Evolutionary conservation across 1,140 invertebrate genomes (phyloP).

Genomic region (Venturia canescens): DNA sequence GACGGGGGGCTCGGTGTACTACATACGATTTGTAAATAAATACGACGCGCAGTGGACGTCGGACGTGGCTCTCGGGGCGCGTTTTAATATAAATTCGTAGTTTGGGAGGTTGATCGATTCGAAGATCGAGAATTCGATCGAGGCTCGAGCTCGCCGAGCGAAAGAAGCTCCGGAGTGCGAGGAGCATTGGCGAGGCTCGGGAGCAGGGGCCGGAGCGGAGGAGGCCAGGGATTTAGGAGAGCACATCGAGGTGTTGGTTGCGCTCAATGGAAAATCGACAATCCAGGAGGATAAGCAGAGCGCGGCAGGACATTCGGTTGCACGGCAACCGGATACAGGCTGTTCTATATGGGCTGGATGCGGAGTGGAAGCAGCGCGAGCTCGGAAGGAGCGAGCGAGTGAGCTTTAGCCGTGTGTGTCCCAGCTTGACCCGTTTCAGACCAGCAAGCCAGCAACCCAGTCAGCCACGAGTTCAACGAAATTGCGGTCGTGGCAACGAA

Average conservation of each 20-base stretch:
- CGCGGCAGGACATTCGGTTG: slow-evolving; percentile 24
- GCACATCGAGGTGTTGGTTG: neutral
- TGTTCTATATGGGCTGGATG: neutral
- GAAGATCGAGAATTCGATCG: slow-evolving; percentile 13
- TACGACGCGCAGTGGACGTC: neutral
- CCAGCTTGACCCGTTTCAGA: slow-evolving; percentile 41
- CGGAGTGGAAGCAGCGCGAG: neutral
- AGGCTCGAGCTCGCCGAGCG: neutral
- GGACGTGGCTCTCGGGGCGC: neutral
- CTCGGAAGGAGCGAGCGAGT: slow-evolving; percentile 13
- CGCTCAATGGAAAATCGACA: slow-evolving; percentile 31
- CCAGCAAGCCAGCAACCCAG: slow-evolving; percentile 34
- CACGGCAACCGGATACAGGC: slow-evolving; percentile 27
- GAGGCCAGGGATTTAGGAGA: neutral
- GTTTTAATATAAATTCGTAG: slow-evolving; percentile 34
- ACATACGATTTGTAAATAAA: slow-evolving; percentile 8
- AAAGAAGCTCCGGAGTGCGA: too few species aligned
- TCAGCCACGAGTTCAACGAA: slow-evolving; percentile 40
- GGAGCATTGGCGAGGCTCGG: neutral
- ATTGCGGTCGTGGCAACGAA: slow-evolving; percentile 33
- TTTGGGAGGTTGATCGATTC: slow-evolving; percentile 23
- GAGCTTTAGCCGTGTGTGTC: slow-evolving; percentile 31
- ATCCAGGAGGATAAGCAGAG: slow-evolving; percentile 22
- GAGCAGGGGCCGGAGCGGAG: neutral
- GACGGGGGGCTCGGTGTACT: neutral